Base-by-base conservation (phyloP, 1,140 invertebrate species). In the Drosophila littoralis region DNA sequence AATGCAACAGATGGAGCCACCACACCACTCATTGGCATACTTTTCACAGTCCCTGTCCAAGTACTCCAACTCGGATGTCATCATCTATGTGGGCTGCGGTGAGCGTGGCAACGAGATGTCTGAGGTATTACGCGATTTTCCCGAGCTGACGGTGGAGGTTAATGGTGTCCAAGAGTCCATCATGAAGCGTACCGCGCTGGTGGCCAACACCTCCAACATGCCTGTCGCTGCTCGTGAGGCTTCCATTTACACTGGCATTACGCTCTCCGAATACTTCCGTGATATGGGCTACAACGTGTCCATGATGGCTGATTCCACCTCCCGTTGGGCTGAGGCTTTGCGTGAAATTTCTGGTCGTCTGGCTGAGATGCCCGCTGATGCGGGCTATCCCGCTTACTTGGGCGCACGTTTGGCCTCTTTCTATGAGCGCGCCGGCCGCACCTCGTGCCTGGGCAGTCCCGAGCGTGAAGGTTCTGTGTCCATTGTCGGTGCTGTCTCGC, bases 291-390 rank as follows among this genome's bases (percentile, higher is more conserved):
- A 99, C 95, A 98, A 99, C 92, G 99, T 99, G 33, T 98, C 99
- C 61, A 99, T 99, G 99, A 99, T 99, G 99, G 99, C 99, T 81
- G 99, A 99, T 93, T 99, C 99, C 12, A 99, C 99, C 9, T 99
- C 99, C n/a, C 97, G 99, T 94, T 99, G 99, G 99, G 99, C 99
- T 52, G 99, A 99, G 93, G 99, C 99, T 83, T 94, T 99, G 92
- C 95, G 99, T 95, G 99, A 99, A 96, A 99, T 99, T 94, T 99
- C 99, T 2, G 99, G 99, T 93, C 98, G 99, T 94, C 94, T 99
- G 88, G 99, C 99, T 93, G 99, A 99, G 95, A 99, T 99, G 99
- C 99, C 99, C 93, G 99, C 99, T 73, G 98, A 98, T 94, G 97
- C 98, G 67, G 99, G 99, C 92, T 99, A 99, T 93, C 99, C 99